Evolutionary conservation across 2,113 vertebrate species (phyloP), one percentile per base, ranked within the genome.

Genomic region (Poecile atricapillus): DNA sequence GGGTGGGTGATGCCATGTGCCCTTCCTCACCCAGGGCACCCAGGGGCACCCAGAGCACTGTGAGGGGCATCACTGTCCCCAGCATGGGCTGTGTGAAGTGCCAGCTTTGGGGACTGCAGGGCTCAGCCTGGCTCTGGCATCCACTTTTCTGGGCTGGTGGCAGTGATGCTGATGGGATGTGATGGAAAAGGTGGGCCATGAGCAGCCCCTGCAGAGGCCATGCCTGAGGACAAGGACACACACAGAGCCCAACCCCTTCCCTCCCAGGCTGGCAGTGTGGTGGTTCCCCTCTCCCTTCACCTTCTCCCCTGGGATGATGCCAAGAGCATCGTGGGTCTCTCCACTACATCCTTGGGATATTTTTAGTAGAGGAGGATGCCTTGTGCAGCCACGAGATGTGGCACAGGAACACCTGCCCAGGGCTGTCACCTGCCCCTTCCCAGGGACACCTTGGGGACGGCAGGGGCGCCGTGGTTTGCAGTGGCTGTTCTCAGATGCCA

Each of bases 291-390:
- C 33, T 93, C 52, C 15, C 20, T 87, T 69, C 62, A 31, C 33
- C 49, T 31, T 68, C 28, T 63, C 13, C 53, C 75, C 15, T 23
- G 62, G 30, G 49, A 49, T 1, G 9, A 13, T 71, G 60, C 43
- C 0, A 3, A 53, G 4, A 39, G 8, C 44, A 11, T 21, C 0
- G 0, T 0, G 3, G 28, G 5, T 73, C 11, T 31, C 23, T 70
- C 24, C 43, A 15, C 10, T 0, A 1, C 37, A 33, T 58, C 55
- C 22, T 4, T 63, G 28, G 41, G 30, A 18, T 27, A 10, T 0
- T 76, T 71, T 76, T 0, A 21, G 30, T 25, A 0, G 0, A 33
- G 59, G 19, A 30, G 15, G 47, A 27, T 69, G 80, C 49, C 55
- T 90, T 69, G 43, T 52, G 73, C 46, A 11, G 30, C 43, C 4